Percentiles rank a stretch among this genome's conserved stretches.
These are phyloP conservation scores for Mixornis gularis DNA, from an alignment of 2,113 vertebrate species.

Conservation along the genomic window DNA sequence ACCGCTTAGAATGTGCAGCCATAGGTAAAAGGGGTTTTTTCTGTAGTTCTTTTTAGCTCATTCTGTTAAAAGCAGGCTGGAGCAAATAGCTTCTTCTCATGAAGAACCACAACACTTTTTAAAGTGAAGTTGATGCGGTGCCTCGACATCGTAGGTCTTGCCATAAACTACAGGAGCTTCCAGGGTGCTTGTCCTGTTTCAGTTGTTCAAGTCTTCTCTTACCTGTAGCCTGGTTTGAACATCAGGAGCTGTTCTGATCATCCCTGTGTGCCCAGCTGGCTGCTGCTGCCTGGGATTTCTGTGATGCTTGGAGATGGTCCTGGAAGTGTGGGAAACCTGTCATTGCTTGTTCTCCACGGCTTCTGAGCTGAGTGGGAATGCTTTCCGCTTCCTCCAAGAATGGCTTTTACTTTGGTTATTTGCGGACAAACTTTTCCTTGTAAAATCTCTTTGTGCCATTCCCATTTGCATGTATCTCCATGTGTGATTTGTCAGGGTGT, in stretches of 20 bases:
- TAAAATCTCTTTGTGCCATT: background rate
- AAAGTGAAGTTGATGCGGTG: background rate
- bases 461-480: accelerated
- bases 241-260: background rate
- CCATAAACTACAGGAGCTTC: background rate
- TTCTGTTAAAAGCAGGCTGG: background rate
- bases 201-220: background rate
- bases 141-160: background rate
- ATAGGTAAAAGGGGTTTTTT: background rate
- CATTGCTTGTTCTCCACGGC: background rate
- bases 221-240: background rate
- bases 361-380: background rate
- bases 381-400: background rate
- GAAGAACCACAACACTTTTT: background rate
- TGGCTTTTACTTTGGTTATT: background rate
- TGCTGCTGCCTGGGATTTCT: background rate
- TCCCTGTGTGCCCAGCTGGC: background rate
- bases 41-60: background rate
- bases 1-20: background rate
- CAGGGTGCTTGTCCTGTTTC: background rate
- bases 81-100: background rate
- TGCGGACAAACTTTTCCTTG: background rate
- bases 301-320: background rate
- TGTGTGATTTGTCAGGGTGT: background rate
- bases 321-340: background rate